A percentile compares a stretch with the other conserved stretches of the same genome.
Conservation (phyloP, 2,113 vertebrate species). For the Corythoichthys intestinalis region DNA sequence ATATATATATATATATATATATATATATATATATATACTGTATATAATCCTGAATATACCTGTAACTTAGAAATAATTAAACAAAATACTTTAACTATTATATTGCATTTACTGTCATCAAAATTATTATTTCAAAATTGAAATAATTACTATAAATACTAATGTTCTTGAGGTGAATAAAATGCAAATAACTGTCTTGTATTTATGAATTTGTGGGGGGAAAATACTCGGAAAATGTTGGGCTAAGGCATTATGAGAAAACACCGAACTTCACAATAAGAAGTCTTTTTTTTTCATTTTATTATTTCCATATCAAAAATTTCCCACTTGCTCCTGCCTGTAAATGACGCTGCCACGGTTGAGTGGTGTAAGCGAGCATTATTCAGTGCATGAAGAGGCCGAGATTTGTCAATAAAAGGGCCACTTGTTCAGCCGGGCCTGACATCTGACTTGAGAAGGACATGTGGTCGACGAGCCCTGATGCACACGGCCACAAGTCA, state of each 20-base stretch:
- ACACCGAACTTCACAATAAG: not conserved
- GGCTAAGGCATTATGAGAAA: not conserved
- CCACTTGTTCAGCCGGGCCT: conserved; percentile 49
- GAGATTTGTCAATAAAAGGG: conserved; percentile 54
- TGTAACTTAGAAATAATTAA: too few species aligned
- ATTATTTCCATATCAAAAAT: conserved; percentile 16
- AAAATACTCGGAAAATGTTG: not conserved
- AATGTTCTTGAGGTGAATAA: too few species aligned
- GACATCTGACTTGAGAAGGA: conserved; percentile 66
- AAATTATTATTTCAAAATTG: too few species aligned
- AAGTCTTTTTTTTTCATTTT: not conserved
- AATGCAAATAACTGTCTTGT: too few species aligned
- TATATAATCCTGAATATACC: too few species aligned
- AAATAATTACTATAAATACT: too few species aligned
- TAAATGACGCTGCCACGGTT: conserved; percentile 34
- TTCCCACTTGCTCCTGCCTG: conserved; percentile 17
- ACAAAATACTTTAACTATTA: too few species aligned
- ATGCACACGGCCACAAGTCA: conserved; percentile 47
- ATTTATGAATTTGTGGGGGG: not conserved
- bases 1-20: too few species aligned
- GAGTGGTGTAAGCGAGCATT: conserved; percentile 26
- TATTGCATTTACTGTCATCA: too few species aligned
- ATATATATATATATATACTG: too few species aligned
- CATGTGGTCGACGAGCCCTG: conserved; percentile 48
- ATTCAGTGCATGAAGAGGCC: conserved; percentile 43